Percentiles rank a stretch among this genome's conserved stretches.
phyloP scores from a whole-genome alignment of 2,888 invertebrate species.

The Ennomos erosarius region DNA sequence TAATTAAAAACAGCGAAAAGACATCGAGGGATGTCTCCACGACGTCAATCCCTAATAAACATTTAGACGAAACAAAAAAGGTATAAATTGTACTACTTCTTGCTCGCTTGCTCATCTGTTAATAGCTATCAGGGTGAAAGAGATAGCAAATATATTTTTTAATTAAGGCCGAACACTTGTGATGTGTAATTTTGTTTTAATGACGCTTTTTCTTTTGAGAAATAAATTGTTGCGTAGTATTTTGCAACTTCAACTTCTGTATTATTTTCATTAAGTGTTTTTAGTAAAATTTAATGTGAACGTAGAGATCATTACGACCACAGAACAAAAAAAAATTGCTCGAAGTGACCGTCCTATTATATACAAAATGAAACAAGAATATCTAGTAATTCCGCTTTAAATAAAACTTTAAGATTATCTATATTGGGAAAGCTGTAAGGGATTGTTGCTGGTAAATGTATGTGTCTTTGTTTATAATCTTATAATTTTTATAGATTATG shows the following conservation, averaged over 20 bases:
- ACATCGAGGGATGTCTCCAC: slow-evolving; percentile 51
- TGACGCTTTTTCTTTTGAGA: slow-evolving; percentile 44
- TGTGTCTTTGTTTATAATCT: no score
- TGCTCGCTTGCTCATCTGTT: slow-evolving; percentile 44
- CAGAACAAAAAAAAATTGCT: no score
- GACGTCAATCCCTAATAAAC: slow-evolving; percentile 54
- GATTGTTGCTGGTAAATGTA: no score
- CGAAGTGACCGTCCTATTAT: no score
- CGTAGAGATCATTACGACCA: no score
- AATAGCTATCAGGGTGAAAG: slow-evolving; percentile 44
- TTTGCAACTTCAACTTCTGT: slow-evolving; percentile 1
- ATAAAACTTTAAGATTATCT: no score
- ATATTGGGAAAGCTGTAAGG: no score
- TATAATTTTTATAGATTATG: no score
- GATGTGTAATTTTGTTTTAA: slow-evolving; percentile 58
- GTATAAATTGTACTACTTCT: slow-evolving; percentile 40
- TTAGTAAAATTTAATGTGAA: no score
- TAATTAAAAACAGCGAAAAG: slow-evolving; percentile 55
- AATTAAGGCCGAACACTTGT: slow-evolving; percentile 55
- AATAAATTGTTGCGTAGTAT: slow-evolving; percentile 37
- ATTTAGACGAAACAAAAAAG: slow-evolving; percentile 53
- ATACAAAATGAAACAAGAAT: no score
- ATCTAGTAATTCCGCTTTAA: no score
- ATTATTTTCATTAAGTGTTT: slow-evolving; percentile 6
- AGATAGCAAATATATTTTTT: slow-evolving; percentile 45